These are phyloP conservation scores for Amphimallon solstitiale DNA, from an alignment of 2,888 invertebrate species.

Conservation along the genomic window DNA sequence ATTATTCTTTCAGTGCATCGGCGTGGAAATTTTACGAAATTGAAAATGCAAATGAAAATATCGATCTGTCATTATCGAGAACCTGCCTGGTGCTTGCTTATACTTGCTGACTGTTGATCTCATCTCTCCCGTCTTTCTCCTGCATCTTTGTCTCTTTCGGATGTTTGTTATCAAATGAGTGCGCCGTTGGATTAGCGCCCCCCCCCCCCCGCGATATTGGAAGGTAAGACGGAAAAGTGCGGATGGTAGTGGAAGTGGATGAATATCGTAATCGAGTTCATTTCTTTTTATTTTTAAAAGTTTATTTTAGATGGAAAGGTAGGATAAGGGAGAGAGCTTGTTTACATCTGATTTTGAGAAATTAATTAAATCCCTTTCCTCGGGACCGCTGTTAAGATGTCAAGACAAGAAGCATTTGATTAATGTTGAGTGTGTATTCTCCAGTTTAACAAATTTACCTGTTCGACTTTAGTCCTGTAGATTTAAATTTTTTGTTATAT, in stretches of 20 bases:
- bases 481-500: too few species aligned
- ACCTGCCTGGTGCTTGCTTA: slow-evolving; percentile 13
- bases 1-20: slow-evolving; percentile 52
- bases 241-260: slow-evolving; percentile 15
- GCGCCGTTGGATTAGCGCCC: not conserved
- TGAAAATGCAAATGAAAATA: slow-evolving; percentile 47
- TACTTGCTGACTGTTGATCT: too few species aligned
- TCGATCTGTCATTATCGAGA: slow-evolving; percentile 39
- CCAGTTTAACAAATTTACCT: too few species aligned
- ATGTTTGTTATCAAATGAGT: slow-evolving; percentile 33
- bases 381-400: not conserved
- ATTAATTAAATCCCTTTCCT: slow-evolving; percentile 13
- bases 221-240: not conserved
- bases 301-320: slow-evolving; percentile 10
- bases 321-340: slow-evolving; percentile 7
- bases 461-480: not conserved
- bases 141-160: not conserved
- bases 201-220: too few species aligned
- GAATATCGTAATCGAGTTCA: slow-evolving; percentile 14
- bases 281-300: not conserved
- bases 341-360: slow-evolving; percentile 18
- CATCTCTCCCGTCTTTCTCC: too few species aligned
- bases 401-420: not conserved
- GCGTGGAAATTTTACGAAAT: slow-evolving; percentile 47
- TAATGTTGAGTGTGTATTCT: not conserved